Evolutionary conservation across 1,140 invertebrate genomes (phyloP), one percentile per base, ranked within the genome.

Genomic region (Meloidogyne hapla): DNA sequence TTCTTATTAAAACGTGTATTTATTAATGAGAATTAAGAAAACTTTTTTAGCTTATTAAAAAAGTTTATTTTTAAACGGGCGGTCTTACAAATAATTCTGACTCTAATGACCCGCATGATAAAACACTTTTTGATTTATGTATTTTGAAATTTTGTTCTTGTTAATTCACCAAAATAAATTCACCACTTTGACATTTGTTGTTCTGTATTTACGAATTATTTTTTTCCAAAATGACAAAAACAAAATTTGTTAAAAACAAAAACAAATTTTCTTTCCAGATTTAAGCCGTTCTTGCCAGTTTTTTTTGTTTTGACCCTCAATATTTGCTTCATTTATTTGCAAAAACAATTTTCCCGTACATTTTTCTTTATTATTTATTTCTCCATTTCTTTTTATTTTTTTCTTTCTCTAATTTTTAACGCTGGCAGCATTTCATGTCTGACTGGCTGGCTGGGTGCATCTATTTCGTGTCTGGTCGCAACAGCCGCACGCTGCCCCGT

Each of bases 401-500:
- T n/a, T 28, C 68, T 38, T 48, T 33, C 28, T 69, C 48, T 45
- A 18, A 45, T 70, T 33, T 66, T 48, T 5, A 21, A 33, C 9
- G 64, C 65, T 25, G 8, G 12, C 9, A 12, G 10, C 42, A n/a
- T 45, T 62, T 62, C 21, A 33, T 72, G 69, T 72, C 70, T 72
- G 12, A 6, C 42, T 45, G 42, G 18, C 12, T 45, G 5, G 8
- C 33, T 33, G 33, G 48, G 70, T 73, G 56, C 21, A 61, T 33
- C 40, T 9, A 28, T 18, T 38, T 61, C 45, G 26, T 64, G 28
- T 15, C 48, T 64, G 18, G 21, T 25, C 38, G 40, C 28, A 28
- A 13, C 67, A 23, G 40, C 68, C 70, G 70, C 70, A 42, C 70
- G 70, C 70, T 64, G 70, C 70, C 70, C 70, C 70, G 70, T 73